These are phyloP conservation scores for Cebus imitator DNA, from an alignment of 2,113 vertebrate species.

Conservation along the genomic window DNA sequence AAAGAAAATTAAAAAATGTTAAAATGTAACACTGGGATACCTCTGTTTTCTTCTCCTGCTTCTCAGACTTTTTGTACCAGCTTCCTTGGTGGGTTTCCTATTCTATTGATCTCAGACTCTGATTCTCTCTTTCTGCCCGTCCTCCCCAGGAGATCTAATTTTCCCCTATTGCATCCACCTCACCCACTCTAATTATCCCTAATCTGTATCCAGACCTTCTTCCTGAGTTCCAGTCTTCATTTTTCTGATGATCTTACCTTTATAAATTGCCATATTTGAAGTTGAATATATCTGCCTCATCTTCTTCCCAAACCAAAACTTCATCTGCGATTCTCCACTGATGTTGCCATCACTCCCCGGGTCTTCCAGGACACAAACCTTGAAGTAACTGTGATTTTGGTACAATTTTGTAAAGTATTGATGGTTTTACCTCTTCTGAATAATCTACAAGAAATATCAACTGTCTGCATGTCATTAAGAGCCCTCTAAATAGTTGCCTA, in stretches of 20 bases:
- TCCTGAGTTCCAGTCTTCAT: not conserved
- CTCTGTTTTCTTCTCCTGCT: not conserved
- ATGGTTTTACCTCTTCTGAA: not conserved
- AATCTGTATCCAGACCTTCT: not conserved
- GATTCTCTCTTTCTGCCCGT: not conserved
- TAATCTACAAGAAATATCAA: not conserved
- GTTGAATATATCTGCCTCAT: not conserved
- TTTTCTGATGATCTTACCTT: not conserved
- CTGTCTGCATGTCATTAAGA: not conserved
- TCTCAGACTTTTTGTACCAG: not conserved
- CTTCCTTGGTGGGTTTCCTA: not conserved
- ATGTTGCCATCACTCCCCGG: no score
- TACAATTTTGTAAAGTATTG: not conserved
- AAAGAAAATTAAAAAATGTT: not conserved
- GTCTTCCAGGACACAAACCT: not conserved
- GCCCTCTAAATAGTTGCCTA: not conserved
- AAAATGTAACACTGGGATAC: not conserved
- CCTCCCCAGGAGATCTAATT: not conserved
- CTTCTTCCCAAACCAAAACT: not conserved
- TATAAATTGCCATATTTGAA: not conserved
- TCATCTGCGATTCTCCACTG: not conserved
- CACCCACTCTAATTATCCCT: accelerated
- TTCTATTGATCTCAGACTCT: not conserved
- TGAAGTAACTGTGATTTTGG: not conserved
- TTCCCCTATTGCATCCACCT: not conserved